Conservation (phyloP, 2,113 vertebrate genomes). For the Amia ocellicauda region DNA sequence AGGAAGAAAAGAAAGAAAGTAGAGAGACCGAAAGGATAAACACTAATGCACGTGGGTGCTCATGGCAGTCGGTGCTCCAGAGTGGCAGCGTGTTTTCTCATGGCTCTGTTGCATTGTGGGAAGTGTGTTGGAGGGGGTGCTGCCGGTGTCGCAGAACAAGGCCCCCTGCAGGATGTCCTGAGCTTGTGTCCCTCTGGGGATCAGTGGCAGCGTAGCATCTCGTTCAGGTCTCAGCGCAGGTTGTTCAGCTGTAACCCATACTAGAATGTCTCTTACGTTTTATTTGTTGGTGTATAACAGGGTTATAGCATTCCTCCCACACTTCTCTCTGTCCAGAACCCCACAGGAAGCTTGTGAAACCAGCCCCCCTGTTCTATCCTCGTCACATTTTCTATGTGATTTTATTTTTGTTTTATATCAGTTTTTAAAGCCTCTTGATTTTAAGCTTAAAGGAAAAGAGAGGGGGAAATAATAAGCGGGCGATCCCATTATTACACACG, state of each 20-base stretch:
- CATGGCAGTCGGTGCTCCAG: neutral
- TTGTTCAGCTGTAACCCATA: constrained; percentile 11
- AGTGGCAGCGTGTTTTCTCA: neutral
- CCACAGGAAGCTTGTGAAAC: neutral
- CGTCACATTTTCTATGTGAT: neutral
- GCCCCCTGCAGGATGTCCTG: too few relatives aligned
- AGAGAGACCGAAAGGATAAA: too few relatives aligned
- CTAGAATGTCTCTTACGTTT: constrained; percentile 5
- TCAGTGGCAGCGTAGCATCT: too few relatives aligned
- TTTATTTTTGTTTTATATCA: neutral
- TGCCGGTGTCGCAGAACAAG: neutral
- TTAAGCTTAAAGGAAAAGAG: neutral
- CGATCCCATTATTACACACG: constrained; percentile 3
- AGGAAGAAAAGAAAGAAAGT: constrained; percentile 26
- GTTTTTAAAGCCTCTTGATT: neutral
- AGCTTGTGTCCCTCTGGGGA: too few relatives aligned
- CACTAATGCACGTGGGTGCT: constrained; percentile 23
- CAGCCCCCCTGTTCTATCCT: neutral
- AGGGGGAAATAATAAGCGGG: constrained; percentile 10
- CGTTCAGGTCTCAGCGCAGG: neutral
- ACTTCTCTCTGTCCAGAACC: neutral
- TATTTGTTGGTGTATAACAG: constrained; percentile 31
- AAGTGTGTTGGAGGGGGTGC: neutral
- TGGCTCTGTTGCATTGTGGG: constrained; percentile 6
- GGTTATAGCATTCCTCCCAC: constrained; percentile 20